Evolutionary conservation across 2,888 invertebrate species (phyloP).

Genomic region (Cheilosia urbana): DNA sequence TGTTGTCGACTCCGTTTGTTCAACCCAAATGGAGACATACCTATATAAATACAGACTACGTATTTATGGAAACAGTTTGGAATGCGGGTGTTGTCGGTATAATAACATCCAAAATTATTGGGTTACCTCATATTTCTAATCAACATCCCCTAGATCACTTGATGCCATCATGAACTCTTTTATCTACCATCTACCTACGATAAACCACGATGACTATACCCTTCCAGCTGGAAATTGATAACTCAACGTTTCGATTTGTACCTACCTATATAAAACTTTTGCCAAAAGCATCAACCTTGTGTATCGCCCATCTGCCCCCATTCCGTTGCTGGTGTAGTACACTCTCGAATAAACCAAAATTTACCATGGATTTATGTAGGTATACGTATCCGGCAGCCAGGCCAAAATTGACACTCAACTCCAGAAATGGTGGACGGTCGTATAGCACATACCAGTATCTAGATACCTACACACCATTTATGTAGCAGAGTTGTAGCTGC

Average conservation of each 20-base stretch:
- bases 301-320: conserved; percentile 47
- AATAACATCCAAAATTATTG: too few relatives aligned
- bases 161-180: background rate
- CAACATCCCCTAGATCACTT: background rate
- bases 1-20: background rate
- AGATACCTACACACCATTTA: conserved; percentile 25
- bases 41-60: too few relatives aligned
- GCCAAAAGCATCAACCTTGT: conserved; percentile 71
- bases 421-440: conserved; percentile 59
- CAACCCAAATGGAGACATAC: too few relatives aligned
- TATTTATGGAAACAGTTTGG: too few relatives aligned
- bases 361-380: background rate
- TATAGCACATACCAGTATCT: conserved; percentile 54
- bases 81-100: too few relatives aligned
- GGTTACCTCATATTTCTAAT: too few relatives aligned
- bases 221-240: conserved; percentile 36
- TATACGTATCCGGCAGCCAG: conserved; percentile 34
- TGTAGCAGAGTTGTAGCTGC: background rate
- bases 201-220: conserved; percentile 2
- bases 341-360: conserved; percentile 58
- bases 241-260: conserved; percentile 25
- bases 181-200: too few relatives aligned
- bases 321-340: conserved; percentile 38
- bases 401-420: conserved; percentile 71
- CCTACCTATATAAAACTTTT: conserved; percentile 43